Conservation (phyloP, 1,140 invertebrate species). For the Papilio dardanus region DNA sequence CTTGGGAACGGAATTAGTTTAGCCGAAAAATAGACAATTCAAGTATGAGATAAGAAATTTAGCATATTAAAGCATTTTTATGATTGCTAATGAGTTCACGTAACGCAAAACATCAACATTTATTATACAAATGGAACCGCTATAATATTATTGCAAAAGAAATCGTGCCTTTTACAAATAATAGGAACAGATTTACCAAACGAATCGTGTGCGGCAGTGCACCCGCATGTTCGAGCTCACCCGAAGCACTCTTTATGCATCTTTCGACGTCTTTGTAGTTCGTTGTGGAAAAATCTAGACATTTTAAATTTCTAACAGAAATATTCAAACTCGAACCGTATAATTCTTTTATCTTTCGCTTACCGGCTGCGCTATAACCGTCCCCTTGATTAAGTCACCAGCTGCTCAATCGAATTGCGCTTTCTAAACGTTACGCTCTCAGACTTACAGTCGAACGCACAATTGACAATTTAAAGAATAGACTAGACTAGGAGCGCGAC, state of each 20-base stretch:
- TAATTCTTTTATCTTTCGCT: too few relatives aligned
- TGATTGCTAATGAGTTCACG: constrained; percentile 39
- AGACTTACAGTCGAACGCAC: constrained; percentile 37
- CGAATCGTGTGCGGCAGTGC: too few relatives aligned
- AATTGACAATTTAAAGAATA: constrained; percentile 45
- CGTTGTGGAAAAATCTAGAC: too few relatives aligned
- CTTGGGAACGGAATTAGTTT: constrained; percentile 44
- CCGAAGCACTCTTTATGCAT: too few relatives aligned
- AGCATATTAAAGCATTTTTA: constrained; percentile 42
- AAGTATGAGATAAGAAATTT: constrained; percentile 43
- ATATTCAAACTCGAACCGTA: background rate
- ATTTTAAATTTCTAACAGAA: too few relatives aligned
- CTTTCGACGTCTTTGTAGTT: too few relatives aligned
- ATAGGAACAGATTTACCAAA: too few relatives aligned
- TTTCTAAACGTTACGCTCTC: constrained; percentile 49
- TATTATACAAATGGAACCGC: constrained; percentile 1
- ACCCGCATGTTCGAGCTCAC: too few relatives aligned
- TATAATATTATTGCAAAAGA: background rate
- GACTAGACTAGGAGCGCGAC: background rate
- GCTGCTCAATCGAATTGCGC: constrained; percentile 44
- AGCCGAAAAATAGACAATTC: constrained; percentile 45
- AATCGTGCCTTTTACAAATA: background rate
- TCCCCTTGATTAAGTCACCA: constrained; percentile 2
- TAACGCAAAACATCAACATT: constrained; percentile 3
- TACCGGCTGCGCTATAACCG: background rate